Percentiles rank a stretch among this genome's conserved stretches.
These are phyloP conservation scores for Celastrina argiolus DNA, from an alignment of 2,888 invertebrate species.

Conservation along the genomic window DNA sequence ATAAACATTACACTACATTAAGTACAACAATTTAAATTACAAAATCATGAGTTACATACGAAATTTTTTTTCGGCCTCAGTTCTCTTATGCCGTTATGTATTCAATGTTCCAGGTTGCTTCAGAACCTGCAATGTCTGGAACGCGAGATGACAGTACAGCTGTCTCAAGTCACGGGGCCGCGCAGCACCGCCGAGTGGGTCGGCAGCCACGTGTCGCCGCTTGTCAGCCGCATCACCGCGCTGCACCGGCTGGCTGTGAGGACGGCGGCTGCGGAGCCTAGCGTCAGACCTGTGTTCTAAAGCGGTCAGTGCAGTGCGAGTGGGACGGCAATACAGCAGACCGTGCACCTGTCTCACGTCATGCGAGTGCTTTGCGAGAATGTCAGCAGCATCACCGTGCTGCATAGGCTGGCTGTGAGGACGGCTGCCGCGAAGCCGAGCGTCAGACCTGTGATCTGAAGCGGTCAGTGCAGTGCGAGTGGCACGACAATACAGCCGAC, in stretches of 20 bases:
- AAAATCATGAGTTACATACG: too few relatives aligned
- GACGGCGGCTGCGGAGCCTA: slow-evolving; percentile 34
- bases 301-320: slow-evolving; percentile 48
- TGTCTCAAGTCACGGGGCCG: slow-evolving; percentile 75
- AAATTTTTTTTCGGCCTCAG: too few relatives aligned
- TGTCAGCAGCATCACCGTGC: slow-evolving; percentile 62
- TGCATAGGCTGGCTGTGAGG: slow-evolving; percentile 41
- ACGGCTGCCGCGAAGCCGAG: slow-evolving; percentile 36
- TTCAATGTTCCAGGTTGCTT: slow-evolving; percentile 57
- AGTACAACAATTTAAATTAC: too few relatives aligned
- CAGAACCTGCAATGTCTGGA: slow-evolving; percentile 73
- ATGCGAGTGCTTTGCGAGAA: too few relatives aligned
- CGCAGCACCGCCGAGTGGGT: slow-evolving; percentile 80
- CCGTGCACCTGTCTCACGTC: too few relatives aligned
- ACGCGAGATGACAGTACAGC: slow-evolving; percentile 66
- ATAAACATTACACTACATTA: too few relatives aligned
- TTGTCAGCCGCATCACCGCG: slow-evolving; percentile 67
- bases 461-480: too few relatives aligned
- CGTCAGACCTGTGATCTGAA: slow-evolving; percentile 29
- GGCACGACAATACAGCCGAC: not conserved
- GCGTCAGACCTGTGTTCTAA: slow-evolving; percentile 32
- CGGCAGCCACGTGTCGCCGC: slow-evolving; percentile 74
- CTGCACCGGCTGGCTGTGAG: slow-evolving; percentile 41
- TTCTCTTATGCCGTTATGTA: too few relatives aligned
- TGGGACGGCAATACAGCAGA: slow-evolving; percentile 78